Evolutionary conservation across 1,140 invertebrate genomes (phyloP), one percentile per base, ranked within the genome.

Genomic region (Asbolus verrucosus): DNA sequence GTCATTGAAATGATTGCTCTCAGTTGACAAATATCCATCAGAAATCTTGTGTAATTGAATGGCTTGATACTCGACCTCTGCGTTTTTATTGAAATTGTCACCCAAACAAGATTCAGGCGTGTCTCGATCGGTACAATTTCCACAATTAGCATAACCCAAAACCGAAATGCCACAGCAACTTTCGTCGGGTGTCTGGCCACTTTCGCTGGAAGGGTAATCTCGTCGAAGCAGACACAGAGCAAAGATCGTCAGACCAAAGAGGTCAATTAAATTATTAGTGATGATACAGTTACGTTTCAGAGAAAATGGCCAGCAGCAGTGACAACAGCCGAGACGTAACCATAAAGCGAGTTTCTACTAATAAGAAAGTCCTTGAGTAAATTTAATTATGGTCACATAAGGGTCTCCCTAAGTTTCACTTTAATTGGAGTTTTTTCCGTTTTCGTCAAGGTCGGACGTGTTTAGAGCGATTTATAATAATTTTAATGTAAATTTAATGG

Each of bases 231-330:
- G 21, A 27, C 14, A 27, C 19, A 27, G 46, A n/a, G 15, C 46
- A 54, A 54, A 54, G 46, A 54, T 27, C 46, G 46, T 3, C 16
- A 18, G 43, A 54, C 46, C 46, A 24, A 54, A 16, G 21, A 63
- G 61, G 61, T 63, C 61, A 63, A 63, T 63, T 63, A 16, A 63
- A 63, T 63, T 46, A 46, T 46, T 54, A 27, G 13, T 54, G 46
- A 27, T 30, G 43, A 21, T 21, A 21, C 33, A 11, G 33, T 11
- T 36, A 36, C 33, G 33, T 36, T 36, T 3, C 33, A 36, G 11
- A 36, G 33, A 36, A 36, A 36, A 36, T 4, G 33, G 33, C n/a
- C n/a, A n/a, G n/a, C n/a, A n/a, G n/a, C n/a, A n/a, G n/a, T n/a
- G n/a, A n/a, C n/a, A n/a, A n/a, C n/a, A n/a, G n/a, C n/a, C n/a